Evolutionary conservation across 1,140 invertebrate species (phyloP).

Genomic region (Daktulosphaira vitifoliae): DNA sequence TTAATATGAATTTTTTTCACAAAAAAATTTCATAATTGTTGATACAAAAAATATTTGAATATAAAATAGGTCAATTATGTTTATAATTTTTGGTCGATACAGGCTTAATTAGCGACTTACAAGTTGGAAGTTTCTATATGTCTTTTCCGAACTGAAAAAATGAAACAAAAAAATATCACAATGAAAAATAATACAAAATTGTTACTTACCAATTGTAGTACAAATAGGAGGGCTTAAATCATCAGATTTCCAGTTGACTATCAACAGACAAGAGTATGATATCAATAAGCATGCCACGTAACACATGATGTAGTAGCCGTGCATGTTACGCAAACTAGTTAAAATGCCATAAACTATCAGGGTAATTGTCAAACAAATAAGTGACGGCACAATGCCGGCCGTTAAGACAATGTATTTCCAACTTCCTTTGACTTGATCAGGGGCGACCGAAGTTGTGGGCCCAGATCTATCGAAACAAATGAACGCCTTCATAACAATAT

Average conservation of each 20-base stretch:
- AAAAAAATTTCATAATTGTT: too few relatives aligned
- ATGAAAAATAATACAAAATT: too few relatives aligned
- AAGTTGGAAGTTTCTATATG: too few relatives aligned
- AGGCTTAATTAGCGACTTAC: too few relatives aligned
- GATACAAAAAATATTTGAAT: too few relatives aligned
- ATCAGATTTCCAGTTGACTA: conserved; percentile 43
- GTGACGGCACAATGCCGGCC: conserved; percentile 44
- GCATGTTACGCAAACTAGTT: conserved; percentile 60
- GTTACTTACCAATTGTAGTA: background rate
- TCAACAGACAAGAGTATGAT: conserved; percentile 52
- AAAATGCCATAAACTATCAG: conserved; percentile 62
- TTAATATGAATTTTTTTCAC: too few relatives aligned
- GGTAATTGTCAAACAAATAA: conserved; percentile 59
- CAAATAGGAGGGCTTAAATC: background rate
- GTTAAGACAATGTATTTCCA: conserved; percentile 1
- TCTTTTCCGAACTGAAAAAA: too few relatives aligned
- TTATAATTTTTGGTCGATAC: too few relatives aligned
- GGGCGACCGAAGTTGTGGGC: too few relatives aligned
- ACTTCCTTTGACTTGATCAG: background rate
- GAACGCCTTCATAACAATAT: background rate
- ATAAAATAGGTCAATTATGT: too few relatives aligned
- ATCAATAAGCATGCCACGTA: conserved; percentile 56
- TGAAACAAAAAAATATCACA: too few relatives aligned
- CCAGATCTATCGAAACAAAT: too few relatives aligned
- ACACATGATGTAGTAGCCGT: conserved; percentile 63